phyloP scores from a whole-genome alignment of 2,888 invertebrate species.

The Cerastoderma edule region DNA sequence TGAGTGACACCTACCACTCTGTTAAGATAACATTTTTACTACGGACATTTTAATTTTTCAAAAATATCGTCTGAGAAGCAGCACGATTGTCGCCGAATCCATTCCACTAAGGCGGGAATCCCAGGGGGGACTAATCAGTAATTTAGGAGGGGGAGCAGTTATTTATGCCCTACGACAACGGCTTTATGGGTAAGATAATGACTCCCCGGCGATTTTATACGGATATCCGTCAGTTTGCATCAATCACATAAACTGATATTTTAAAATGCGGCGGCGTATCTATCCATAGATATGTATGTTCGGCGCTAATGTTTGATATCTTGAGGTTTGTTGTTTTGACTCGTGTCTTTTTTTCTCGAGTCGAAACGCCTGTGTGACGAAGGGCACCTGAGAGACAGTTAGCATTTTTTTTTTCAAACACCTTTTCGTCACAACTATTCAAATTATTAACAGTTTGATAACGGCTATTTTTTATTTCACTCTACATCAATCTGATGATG shows the following conservation, averaged over 20 bases:
- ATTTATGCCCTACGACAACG: constrained; percentile 54
- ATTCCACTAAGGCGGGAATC: constrained; percentile 53
- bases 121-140: constrained; percentile 52
- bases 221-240: constrained; percentile 55
- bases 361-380: no score
- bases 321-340: no score
- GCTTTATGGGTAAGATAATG: constrained; percentile 55
- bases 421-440: no score
- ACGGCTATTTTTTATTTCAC: no score
- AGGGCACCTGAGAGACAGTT: no score
- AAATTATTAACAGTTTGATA: no score
- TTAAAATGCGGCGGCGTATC: constrained; percentile 8
- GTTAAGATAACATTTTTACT: constrained; percentile 9
- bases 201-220: constrained; percentile 42
- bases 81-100: constrained; percentile 62
- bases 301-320: no score
- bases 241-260: constrained; percentile 42
- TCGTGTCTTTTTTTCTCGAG: no score
- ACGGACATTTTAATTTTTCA: constrained; percentile 47
- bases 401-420: no score
- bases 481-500: no score
- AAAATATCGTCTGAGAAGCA: constrained; percentile 53
- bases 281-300: no score
- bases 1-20: constrained; percentile 12
- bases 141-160: constrained; percentile 44